Conservation (phyloP, 2,113 vertebrate genomes). For the Melanostigma gelatinosum region DNA sequence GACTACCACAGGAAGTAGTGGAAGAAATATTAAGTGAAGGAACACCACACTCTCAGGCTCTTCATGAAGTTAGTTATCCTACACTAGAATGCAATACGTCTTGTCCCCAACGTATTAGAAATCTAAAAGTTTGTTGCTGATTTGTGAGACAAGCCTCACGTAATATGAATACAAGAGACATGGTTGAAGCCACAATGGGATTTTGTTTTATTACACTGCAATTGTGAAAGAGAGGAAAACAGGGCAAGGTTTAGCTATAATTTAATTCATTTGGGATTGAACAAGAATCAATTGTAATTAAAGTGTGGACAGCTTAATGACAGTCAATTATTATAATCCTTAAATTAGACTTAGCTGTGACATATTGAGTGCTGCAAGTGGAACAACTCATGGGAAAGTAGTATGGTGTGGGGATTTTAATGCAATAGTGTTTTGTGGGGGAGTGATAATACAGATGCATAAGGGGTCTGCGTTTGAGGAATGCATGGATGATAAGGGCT, state of each 20-base stretch:
- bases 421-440: background rate
- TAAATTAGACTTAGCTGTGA: background rate
- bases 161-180: background rate
- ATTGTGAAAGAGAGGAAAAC: background rate
- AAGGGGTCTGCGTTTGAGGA: background rate
- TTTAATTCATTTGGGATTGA: background rate
- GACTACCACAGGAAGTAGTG: too few relatives aligned
- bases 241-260: background rate
- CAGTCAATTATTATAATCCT: background rate
- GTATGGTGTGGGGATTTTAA: slow-evolving; percentile 8
- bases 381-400: background rate
- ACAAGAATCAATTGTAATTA: background rate
- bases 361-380: background rate
- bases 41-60: background rate
- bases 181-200: background rate
- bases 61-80: background rate
- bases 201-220: background rate
- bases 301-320: background rate
- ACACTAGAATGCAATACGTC: background rate
- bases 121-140: background rate
- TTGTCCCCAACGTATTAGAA: background rate
- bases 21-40: too few relatives aligned
- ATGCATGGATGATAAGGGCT: background rate
- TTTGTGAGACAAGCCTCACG: background rate
- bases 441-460: background rate